phyloP scores from a whole-genome alignment of 2,888 invertebrate species.

The Ennomos fuscantarius region DNA sequence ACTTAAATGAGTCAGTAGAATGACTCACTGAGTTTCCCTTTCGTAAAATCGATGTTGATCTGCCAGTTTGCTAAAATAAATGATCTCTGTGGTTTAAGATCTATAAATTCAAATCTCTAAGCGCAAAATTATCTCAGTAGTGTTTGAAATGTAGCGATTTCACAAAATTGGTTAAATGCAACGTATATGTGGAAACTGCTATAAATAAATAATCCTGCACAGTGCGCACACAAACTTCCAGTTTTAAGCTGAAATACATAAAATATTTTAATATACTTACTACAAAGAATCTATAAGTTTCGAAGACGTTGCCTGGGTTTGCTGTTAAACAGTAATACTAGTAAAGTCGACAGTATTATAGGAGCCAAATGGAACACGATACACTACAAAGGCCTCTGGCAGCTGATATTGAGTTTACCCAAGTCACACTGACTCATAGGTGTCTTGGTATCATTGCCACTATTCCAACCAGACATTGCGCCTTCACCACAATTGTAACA shows the following conservation, averaged over 20 bases:
- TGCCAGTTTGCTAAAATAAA: constrained; percentile 43
- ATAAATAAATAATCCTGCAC: too few species aligned
- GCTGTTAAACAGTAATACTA: too few species aligned
- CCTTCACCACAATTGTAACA: constrained; percentile 17
- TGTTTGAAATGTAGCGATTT: too few species aligned
- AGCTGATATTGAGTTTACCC: constrained; percentile 42
- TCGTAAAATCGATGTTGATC: constrained; percentile 42
- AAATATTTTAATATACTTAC: too few species aligned
- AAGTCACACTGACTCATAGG: constrained; percentile 65
- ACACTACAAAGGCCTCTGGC: constrained; percentile 37
- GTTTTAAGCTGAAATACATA: too few species aligned
- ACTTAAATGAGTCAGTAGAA: constrained; percentile 50
- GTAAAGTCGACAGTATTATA: too few species aligned
- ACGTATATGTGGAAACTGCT: too few species aligned
- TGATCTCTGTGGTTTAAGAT: constrained; percentile 46
- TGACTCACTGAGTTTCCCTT: constrained; percentile 58
- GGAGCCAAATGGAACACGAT: too few species aligned
- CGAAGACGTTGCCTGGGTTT: too few species aligned
- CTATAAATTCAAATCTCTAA: constrained; percentile 29
- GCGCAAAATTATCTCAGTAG: background rate
- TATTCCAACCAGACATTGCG: constrained; percentile 38
- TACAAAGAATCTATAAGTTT: too few species aligned
- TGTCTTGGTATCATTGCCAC: constrained; percentile 61
- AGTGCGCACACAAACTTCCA: too few species aligned
- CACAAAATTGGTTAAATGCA: too few species aligned